Conservation (phyloP, 35 echinoderm and acorn worm species). For the Amphiura filiformis region DNA sequence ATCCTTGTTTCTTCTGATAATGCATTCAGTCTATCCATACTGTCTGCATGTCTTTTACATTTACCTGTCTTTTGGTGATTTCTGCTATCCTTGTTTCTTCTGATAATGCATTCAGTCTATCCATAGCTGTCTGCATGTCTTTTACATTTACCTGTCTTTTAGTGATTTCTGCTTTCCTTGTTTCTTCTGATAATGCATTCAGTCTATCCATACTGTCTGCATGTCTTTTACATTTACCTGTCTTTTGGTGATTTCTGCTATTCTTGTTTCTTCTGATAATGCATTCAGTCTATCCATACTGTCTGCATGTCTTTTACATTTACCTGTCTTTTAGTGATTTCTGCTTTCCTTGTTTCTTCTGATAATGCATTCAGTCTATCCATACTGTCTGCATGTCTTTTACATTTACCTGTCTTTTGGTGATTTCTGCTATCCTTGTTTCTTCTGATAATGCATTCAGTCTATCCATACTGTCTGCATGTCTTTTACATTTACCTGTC, state of each 20-base stretch:
- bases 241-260: slow-evolving; percentile 28
- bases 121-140: slow-evolving; percentile 51
- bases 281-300: too few relatives aligned
- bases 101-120: slow-evolving; percentile 5
- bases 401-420: too few relatives aligned
- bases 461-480: too few relatives aligned
- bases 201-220: slow-evolving; percentile 34
- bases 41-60: slow-evolving; percentile 44
- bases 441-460: too few relatives aligned
- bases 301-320: too few relatives aligned
- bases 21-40: slow-evolving; percentile 24
- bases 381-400: too few relatives aligned
- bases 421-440: too few relatives aligned
- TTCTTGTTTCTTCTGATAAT: slow-evolving; percentile 30
- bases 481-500: too few relatives aligned
- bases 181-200: slow-evolving; percentile 14
- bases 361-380: too few relatives aligned
- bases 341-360: too few relatives aligned
- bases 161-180: neutral
- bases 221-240: slow-evolving; percentile 41
- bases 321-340: too few relatives aligned
- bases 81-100: slow-evolving; percentile 18
- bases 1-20: slow-evolving; percentile 18
- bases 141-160: slow-evolving; percentile 39
- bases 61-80: slow-evolving; percentile 35